A percentile compares a stretch with the other conserved stretches of the same genome.
Conservation (phyloP, 2,888 invertebrate species). For the Epirrhoe tristata region DNA sequence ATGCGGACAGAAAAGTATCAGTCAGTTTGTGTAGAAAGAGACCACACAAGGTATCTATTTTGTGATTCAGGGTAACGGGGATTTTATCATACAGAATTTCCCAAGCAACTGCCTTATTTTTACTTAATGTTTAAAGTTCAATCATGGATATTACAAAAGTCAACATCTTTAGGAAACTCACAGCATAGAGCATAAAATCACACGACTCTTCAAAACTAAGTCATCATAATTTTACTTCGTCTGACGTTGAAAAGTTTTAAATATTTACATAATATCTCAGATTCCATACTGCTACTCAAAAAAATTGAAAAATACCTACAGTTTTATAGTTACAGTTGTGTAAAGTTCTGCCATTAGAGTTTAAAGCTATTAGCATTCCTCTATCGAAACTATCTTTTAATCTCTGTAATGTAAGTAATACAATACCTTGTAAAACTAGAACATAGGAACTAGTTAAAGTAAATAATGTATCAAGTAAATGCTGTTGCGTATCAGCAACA, state of each 20-base stretch:
- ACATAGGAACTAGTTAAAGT: slow-evolving; percentile 2
- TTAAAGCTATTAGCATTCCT: no score
- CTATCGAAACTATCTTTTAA: not conserved
- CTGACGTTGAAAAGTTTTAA: no score
- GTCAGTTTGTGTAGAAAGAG: slow-evolving; percentile 59
- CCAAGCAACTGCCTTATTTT: not conserved
- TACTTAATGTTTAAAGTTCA: not conserved
- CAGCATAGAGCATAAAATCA: no score
- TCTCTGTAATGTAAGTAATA: not conserved
- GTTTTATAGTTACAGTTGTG: no score
- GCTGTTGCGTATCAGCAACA: slow-evolving; percentile 27
- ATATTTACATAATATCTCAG: no score
- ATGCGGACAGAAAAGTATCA: slow-evolving; percentile 75
- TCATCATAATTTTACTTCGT: no score
- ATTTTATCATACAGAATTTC: slow-evolving; percentile 2
- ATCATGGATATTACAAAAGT: no score
- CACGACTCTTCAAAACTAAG: no score
- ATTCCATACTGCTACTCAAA: no score
- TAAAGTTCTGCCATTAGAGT: no score
- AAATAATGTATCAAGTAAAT: slow-evolving; percentile 27
- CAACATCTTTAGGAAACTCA: no score
- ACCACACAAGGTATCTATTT: slow-evolving; percentile 58
- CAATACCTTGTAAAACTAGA: not conserved
- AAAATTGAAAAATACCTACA: no score
- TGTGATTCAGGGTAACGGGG: slow-evolving; percentile 21